Evolutionary conservation across 2,888 invertebrate genomes (phyloP).

Genomic region (Lampropteryx suffumata): DNA sequence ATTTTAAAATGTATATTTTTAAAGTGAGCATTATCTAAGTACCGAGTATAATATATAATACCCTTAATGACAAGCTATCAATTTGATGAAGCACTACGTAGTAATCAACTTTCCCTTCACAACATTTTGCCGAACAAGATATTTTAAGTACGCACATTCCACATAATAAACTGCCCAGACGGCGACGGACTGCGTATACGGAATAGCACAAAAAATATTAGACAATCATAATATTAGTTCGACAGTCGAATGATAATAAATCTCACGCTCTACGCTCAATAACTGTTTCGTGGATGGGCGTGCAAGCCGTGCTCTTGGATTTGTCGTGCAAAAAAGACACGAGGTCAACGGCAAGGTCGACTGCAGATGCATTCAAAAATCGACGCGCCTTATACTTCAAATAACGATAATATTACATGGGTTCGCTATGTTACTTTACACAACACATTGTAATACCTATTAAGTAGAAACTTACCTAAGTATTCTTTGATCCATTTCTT

Average conservation of each 20-base stretch:
- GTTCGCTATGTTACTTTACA: too few relatives aligned
- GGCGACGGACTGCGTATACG: constrained; percentile 16
- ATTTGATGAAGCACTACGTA: background rate
- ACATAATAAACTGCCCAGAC: constrained; percentile 4
- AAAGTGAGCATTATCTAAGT: too few relatives aligned
- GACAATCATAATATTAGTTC: constrained; percentile 16
- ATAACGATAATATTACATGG: background rate
- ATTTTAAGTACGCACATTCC: constrained; percentile 6
- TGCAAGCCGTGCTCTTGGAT: constrained; percentile 47
- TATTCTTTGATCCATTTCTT: constrained; percentile 90
- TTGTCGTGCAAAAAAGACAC: constrained; percentile 55
- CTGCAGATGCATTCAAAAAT: constrained; percentile 46
- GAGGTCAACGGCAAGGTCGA: constrained; percentile 53
- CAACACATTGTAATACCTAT: too few relatives aligned
- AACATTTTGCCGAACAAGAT: constrained; percentile 8
- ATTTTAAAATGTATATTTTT: background rate
- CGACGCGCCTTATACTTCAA: constrained; percentile 20
- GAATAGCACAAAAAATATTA: constrained; percentile 18
- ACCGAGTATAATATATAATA: background rate
- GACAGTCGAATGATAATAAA: constrained; percentile 23
- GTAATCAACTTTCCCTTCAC: constrained; percentile 1
- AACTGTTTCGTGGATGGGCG: constrained; percentile 35
- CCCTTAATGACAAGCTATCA: background rate
- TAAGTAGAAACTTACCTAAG: constrained; percentile 75
- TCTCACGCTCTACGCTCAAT: constrained; percentile 18